Evolutionary conservation across 2,888 invertebrate genomes (phyloP).

Genomic region (Parascotia fuliginaria): DNA sequence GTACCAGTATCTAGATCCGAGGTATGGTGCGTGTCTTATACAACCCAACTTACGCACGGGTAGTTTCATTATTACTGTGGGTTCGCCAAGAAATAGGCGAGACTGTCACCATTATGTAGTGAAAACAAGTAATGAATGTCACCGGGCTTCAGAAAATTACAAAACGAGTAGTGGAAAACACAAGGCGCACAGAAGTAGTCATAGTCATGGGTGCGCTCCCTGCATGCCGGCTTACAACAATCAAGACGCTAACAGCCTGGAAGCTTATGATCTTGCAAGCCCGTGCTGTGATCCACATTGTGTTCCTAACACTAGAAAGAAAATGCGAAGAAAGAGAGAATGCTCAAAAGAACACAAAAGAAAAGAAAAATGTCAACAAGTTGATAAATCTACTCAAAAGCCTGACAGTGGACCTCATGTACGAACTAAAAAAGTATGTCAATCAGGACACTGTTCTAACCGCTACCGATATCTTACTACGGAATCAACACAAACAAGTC

Average conservation of each 20-base stretch:
- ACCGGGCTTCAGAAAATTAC: conserved; percentile 66
- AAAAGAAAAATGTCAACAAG: conserved; percentile 86
- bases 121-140: conserved; percentile 70
- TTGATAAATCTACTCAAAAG: conserved; percentile 78
- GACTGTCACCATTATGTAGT: conserved; percentile 90
- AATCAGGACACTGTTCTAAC: conserved; percentile 69
- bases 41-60: conserved; percentile 88
- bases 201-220: conserved; percentile 89
- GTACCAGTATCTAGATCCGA: conserved; percentile 90
- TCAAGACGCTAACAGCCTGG: conserved; percentile 91
- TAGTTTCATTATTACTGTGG: conserved; percentile 90
- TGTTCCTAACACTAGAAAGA: conserved; percentile 88
- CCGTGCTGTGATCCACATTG: conserved; percentile 95
- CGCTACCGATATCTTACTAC: conserved; percentile 88
- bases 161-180: conserved; percentile 67
- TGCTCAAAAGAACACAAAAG: conserved; percentile 87
- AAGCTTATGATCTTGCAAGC: conserved; percentile 94
- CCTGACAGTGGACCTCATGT: conserved; percentile 78
- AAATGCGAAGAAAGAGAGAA: conserved; percentile 84
- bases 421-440: conserved; percentile 74
- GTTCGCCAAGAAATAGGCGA: conserved; percentile 87
- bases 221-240: conserved; percentile 88
- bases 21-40: conserved; percentile 89
- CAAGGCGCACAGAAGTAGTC: conserved; percentile 68
- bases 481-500: conserved; percentile 90